phyloP scores from a whole-genome alignment of 2,888 invertebrate genomes.

The Cyclophora punctaria region DNA sequence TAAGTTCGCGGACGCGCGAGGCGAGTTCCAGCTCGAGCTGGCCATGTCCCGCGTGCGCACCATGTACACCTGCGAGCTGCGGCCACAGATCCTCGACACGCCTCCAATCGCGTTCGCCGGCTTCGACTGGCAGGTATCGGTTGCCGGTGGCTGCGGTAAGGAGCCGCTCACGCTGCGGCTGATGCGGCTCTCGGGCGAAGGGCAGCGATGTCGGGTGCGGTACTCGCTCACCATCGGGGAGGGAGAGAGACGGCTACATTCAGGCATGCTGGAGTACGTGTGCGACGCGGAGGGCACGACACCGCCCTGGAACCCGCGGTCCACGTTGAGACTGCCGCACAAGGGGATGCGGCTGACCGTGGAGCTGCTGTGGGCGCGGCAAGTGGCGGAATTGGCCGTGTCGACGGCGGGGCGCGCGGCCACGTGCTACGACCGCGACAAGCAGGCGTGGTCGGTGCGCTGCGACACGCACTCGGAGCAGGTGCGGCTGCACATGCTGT shows the following conservation, averaged over 20 bases:
- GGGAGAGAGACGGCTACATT: slow-evolving; percentile 79
- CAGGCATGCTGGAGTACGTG: slow-evolving; percentile 81
- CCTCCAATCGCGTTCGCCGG: slow-evolving; percentile 83
- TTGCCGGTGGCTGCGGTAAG: slow-evolving; percentile 76
- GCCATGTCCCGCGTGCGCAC: slow-evolving; percentile 84
- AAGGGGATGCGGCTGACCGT: slow-evolving; percentile 81
- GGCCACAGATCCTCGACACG: slow-evolving; percentile 73
- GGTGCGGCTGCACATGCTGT: slow-evolving; percentile 82
- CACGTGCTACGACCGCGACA: slow-evolving; percentile 86
- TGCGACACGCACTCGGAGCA: slow-evolving; percentile 86
- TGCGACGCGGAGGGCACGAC: slow-evolving; percentile 82
- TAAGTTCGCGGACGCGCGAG: slow-evolving; percentile 85
- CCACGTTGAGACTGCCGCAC: slow-evolving; percentile 75
- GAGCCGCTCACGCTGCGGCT: slow-evolving; percentile 74
- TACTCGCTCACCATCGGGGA: slow-evolving; percentile 82
- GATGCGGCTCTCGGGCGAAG: slow-evolving; percentile 85
- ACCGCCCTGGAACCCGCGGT: slow-evolving; percentile 81
- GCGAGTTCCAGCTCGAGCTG: slow-evolving; percentile 86
- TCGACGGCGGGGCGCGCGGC: slow-evolving; percentile 75
- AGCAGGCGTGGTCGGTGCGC: slow-evolving; percentile 85
- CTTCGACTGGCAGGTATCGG: slow-evolving; percentile 86
- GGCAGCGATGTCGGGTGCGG: slow-evolving; percentile 84
- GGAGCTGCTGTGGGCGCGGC: slow-evolving; percentile 83
- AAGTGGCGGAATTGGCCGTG: slow-evolving; percentile 69
- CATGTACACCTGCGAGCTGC: slow-evolving; percentile 82